These are phyloP conservation scores for Solenopsis invicta DNA, from an alignment of 1,140 invertebrate genomes.

Conservation along the genomic window DNA sequence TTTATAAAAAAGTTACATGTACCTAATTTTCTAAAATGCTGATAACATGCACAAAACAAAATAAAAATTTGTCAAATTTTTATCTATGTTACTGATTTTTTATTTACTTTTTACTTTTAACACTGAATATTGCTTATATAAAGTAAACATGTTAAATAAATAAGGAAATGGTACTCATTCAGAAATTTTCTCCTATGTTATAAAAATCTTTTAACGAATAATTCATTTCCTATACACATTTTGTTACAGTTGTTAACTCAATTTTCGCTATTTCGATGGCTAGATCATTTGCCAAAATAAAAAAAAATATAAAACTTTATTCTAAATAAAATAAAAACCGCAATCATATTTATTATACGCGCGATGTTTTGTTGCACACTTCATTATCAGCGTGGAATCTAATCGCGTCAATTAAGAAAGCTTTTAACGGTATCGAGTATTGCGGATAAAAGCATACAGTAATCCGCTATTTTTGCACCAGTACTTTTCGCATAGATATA, in stretches of 20 bases:
- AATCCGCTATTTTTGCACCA: not conserved
- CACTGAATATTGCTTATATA: too few species aligned
- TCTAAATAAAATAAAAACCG: not conserved
- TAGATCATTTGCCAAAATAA: not conserved
- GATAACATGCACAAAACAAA: too few species aligned
- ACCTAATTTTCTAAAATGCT: too few species aligned
- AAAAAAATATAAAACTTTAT: not conserved
- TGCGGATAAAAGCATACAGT: slow-evolving; percentile 14
- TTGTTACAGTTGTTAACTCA: not conserved
- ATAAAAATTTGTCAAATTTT: too few species aligned
- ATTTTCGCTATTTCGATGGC: not conserved
- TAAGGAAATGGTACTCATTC: too few species aligned
- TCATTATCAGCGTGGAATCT: slow-evolving; percentile 26
- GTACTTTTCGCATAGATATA: slow-evolving; percentile 9
- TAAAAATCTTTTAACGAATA: slow-evolving; percentile 13
- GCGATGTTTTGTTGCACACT: slow-evolving; percentile 9
- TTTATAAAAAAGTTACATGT: too few species aligned
- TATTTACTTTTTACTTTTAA: too few species aligned
- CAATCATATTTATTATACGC: not conserved
- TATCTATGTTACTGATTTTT: too few species aligned
- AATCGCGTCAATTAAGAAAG: slow-evolving; percentile 37
- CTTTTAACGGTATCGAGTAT: slow-evolving; percentile 24
- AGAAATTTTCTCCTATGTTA: not conserved
- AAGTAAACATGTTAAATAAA: too few species aligned
- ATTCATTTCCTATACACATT: not conserved